Evolutionary conservation across 2,797 vertebrate genomes (phyloP).

Genomic region (Fistularia tabacaria): DNA sequence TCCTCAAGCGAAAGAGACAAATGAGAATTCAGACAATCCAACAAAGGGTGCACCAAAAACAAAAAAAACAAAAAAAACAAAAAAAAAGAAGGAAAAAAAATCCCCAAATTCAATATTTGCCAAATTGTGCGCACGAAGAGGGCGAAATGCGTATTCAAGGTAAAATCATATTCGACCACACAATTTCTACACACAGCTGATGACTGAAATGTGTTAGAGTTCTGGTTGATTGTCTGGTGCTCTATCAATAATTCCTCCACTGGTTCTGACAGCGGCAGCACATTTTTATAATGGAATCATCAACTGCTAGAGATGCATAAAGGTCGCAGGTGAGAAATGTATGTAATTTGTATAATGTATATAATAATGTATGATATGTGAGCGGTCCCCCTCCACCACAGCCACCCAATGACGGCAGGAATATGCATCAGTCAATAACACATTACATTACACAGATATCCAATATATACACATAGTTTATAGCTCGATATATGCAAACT

Average conservation of each 20-base stretch:
- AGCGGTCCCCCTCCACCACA: not conserved
- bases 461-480: conserved; percentile 38
- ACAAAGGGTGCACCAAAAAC: conserved; percentile 5
- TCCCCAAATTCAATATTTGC: no score
- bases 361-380: conserved; percentile 39
- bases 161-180: no score
- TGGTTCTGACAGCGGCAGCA: conserved; percentile 13
- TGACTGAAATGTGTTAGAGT: no score
- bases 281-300: conserved; percentile 32
- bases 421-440: conserved; percentile 22
- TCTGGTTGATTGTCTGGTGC: no score
- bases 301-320: conserved; percentile 28
- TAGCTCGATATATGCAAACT: conserved; percentile 24
- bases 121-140: no score
- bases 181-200: no score
- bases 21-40: conserved; percentile 2
- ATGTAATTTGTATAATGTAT: no score
- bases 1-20: conserved; percentile 21
- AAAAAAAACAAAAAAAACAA: conserved; percentile 16
- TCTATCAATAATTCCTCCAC: not conserved
- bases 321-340: conserved; percentile 48
- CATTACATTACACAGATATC: conserved; percentile 15
- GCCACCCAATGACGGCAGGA: conserved; percentile 19
- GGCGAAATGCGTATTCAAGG: no score
- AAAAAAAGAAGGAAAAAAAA: not conserved